phyloP scores from a whole-genome alignment of 2,888 invertebrate species.

The Tyria jacobaeae region DNA sequence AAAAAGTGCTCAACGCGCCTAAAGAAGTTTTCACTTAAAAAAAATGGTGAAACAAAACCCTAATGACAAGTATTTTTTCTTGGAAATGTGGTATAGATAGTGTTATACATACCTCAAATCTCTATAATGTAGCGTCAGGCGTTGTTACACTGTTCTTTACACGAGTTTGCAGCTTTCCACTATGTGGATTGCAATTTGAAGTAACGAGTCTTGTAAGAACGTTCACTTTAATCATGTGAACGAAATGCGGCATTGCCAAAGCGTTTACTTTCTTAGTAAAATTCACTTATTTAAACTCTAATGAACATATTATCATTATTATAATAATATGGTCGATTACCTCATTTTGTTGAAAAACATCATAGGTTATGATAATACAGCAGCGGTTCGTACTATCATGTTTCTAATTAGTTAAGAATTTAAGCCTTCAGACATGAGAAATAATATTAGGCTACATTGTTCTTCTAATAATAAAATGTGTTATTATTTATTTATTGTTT shows the following conservation, averaged over 20 bases:
- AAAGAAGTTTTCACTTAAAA: too few species aligned
- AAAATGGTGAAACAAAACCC: too few species aligned
- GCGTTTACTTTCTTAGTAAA: background rate
- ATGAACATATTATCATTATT: background rate
- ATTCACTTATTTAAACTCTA: background rate
- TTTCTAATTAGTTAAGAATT: background rate
- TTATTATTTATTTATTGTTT: background rate
- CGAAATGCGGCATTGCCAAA: background rate
- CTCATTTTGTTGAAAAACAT: background rate
- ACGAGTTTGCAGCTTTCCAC: background rate
- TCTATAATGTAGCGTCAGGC: background rate
- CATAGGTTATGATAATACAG: background rate
- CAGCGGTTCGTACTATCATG: background rate
- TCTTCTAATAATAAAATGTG: background rate
- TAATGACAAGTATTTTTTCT: background rate
- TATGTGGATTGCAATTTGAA: conserved; percentile 18
- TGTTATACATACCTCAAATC: conserved; percentile 3
- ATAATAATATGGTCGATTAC: too few species aligned
- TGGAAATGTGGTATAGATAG: background rate
- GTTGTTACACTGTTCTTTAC: conserved; percentile 10
- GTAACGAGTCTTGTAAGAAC: background rate
- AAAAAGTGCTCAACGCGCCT: too few species aligned
- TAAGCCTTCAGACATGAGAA: too few species aligned
- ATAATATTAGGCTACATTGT: too few species aligned
- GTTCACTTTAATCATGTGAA: conserved; percentile 7